phyloP scores from a whole-genome alignment of 2,113 vertebrate genomes.

The Petroica traversi region DNA sequence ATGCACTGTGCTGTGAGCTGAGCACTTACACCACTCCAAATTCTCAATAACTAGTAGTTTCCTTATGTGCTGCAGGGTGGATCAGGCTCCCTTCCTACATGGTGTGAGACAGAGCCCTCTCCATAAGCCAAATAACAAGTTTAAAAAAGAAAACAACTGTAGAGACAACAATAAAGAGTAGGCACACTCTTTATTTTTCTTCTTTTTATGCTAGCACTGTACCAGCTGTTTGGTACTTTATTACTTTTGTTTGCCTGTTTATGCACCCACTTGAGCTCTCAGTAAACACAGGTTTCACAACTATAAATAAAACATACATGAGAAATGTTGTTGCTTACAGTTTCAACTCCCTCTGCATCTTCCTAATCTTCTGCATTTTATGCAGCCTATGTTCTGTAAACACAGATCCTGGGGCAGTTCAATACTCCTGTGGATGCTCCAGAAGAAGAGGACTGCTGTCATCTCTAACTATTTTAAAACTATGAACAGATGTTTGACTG shows the following conservation, averaged over 20 bases:
- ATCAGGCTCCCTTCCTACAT: not conserved
- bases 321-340: not conserved
- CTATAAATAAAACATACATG: constrained; percentile 1
- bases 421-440: not conserved
- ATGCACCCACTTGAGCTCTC: not conserved
- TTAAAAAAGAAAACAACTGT: not conserved
- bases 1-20: not conserved
- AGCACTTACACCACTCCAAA: not conserved
- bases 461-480: constrained; percentile 15
- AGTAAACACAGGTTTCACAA: not conserved
- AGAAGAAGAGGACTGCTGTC: constrained; percentile 3
- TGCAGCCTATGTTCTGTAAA: not conserved
- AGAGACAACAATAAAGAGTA: not conserved
- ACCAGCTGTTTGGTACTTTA: not conserved
- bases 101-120: not conserved
- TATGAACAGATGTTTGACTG: constrained; percentile 11
- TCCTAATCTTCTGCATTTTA: not conserved
- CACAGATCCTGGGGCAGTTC: not conserved
- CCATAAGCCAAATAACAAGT: not conserved
- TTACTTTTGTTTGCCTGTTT: not conserved
- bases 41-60: not conserved
- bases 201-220: not conserved
- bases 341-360: not conserved
- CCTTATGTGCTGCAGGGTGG: not conserved
- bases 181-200: not conserved